Percentiles rank a stretch among this genome's conserved stretches.
Conservation (phyloP, 2,888 invertebrate species). For the Caradrina kadenii region DNA sequence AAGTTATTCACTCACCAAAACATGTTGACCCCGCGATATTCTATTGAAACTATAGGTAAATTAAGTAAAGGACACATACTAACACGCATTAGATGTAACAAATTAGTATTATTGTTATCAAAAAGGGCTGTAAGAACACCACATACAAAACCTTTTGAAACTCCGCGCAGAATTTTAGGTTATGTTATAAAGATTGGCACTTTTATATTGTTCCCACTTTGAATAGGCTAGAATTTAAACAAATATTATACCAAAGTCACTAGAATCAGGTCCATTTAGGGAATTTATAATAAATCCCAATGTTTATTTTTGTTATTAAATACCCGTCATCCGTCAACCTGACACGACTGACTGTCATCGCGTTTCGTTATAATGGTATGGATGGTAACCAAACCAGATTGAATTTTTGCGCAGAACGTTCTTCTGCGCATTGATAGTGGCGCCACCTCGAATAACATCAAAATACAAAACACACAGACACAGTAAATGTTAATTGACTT, state of each 20-base stretch:
- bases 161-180: constrained; percentile 56
- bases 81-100: background rate
- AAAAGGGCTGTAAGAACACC: background rate
- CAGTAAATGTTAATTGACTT: background rate
- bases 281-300: constrained; percentile 1
- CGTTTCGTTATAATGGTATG: constrained; percentile 39
- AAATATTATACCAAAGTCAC: background rate
- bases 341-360: constrained; percentile 52
- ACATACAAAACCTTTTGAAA: constrained; percentile 43
- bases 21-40: constrained; percentile 22
- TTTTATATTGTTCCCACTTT: constrained; percentile 5
- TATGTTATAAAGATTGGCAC: constrained; percentile 49
- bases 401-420: no score
- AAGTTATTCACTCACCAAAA: constrained; percentile 45
- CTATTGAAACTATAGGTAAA: background rate
- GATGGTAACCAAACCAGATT: background rate
- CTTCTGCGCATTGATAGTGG: constrained; percentile 1
- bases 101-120: background rate
- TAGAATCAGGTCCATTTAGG: background rate
- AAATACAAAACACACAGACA: background rate
- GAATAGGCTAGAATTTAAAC: background rate
- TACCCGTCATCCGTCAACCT: constrained; percentile 59
- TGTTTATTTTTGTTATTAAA: constrained; percentile 59
- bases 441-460: constrained; percentile 15
- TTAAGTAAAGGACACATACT: background rate